Base-by-base conservation (phyloP, 37 sponge, comb jelly and placozoan genomes). In the Bolinopsis microptera region DNA sequence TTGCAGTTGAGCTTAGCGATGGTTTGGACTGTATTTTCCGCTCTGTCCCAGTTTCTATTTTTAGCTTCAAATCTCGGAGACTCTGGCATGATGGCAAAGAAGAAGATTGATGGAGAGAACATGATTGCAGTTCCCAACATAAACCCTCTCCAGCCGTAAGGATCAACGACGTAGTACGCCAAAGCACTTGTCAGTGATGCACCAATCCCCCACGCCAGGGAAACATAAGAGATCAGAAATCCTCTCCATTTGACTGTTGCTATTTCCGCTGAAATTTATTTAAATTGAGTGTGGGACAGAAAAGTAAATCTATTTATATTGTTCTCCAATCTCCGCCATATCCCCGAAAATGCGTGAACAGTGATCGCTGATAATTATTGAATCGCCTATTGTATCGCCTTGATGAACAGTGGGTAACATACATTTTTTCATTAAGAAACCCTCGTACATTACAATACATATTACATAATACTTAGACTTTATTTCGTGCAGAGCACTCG, bases 121-220 rank as follows among this genome's bases (percentile, higher is more conserved):
- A 77, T 27, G 9, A 77, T 34, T 21, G 80, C 27, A 32, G 80
- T 32, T 35, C 80, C 80, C 0, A 77, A 34, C 36, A 77, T 77
- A 77, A 77, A 36, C 1, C 80, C 80, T 77, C 80, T 28, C 80
- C 80, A 77, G 1, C 80, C 80, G 21, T 77, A 34, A 3, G 80
- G 80, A 27, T 31, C 80, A 0, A 77, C 21, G 9, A 77, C 36
- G 5, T 34, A 32, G 35, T 35, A 77, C 0, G 80, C 80, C 32
- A 77, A 36, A 18, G 33, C 80, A 32, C 80, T 77, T 1, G 80
- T 77, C 36, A 77, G 35, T 1, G 80, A 77, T 27, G 33, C 27
- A 1, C 80, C 80, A 32, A 77, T 35, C 1, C 80, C 80, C 80
- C 80, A 77, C 3, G 80, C 34, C 9, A 77, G 35, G 36, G 80